Evolutionary conservation across 2,888 invertebrate genomes (phyloP).

Genomic region (Caenorhabditis drosophilae): DNA sequence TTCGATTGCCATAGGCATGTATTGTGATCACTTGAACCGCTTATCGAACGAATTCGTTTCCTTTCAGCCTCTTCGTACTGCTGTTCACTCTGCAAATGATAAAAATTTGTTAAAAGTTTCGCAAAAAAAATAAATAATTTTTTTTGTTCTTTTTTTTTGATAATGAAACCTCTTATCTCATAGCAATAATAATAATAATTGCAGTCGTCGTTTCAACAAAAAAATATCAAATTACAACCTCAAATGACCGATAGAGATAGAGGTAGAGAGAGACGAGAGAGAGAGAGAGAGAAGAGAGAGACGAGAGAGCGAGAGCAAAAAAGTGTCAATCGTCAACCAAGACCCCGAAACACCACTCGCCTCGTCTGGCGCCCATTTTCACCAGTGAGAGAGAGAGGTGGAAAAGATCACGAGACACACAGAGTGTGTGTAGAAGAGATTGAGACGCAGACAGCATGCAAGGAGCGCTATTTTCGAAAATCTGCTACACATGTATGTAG

Average conservation of each 20-base stretch:
- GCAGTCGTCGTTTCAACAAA: no score
- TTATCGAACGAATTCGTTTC: slow-evolving; percentile 82
- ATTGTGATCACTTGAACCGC: slow-evolving; percentile 11
- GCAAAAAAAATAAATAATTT: no score
- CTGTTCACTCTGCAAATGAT: slow-evolving; percentile 25
- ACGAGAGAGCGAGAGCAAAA: not conserved
- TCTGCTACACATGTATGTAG: not conserved
- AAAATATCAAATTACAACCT: not conserved
- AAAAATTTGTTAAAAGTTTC: not conserved
- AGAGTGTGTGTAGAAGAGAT: not conserved
- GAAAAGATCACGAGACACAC: no score
- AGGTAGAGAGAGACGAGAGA: not conserved
- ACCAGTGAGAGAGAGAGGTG: no score
- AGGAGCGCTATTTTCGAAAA: not conserved
- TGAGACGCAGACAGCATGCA: not conserved
- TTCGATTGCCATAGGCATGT: slow-evolving; percentile 4
- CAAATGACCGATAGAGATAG: no score
- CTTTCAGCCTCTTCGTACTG: slow-evolving; percentile 73
- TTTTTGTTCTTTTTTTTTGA: no score
- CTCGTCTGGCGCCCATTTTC: no score
- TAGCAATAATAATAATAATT: no score
- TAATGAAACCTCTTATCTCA: no score
- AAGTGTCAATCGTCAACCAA: not conserved
- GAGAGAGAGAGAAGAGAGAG: slow-evolving; percentile 3
- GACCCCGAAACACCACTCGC: no score